Percentiles rank a stretch among this genome's conserved stretches.
Evolutionary conservation across 2,113 vertebrate genomes (phyloP).

Genomic region (Atrichornis clamosus): DNA sequence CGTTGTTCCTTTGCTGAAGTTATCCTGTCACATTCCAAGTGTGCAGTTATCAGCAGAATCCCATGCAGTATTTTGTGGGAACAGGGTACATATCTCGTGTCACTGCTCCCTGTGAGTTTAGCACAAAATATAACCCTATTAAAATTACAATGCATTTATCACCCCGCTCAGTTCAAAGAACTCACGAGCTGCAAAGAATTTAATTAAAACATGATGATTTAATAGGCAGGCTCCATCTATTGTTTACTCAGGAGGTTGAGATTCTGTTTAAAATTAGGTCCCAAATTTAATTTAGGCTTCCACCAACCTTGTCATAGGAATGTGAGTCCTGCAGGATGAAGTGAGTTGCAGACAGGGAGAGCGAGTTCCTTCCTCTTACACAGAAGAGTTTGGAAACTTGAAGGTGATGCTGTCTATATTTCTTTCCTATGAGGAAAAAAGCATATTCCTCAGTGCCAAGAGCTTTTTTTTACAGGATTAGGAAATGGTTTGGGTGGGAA

Average conservation of each 20-base stretch:
- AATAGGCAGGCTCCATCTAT: constrained; percentile 69
- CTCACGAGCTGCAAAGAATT: constrained; percentile 60
- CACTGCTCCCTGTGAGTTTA: constrained; percentile 18
- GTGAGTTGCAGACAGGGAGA: not conserved
- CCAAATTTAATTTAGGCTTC: constrained; percentile 70
- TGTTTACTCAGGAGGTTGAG: constrained; percentile 70
- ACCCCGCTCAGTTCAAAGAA: constrained; percentile 55
- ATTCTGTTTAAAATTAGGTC: constrained; percentile 69
- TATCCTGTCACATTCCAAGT: not conserved
- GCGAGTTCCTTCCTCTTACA: not conserved
- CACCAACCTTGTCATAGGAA: constrained; percentile 21
- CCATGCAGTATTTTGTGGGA: not conserved
- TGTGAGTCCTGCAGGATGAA: not conserved
- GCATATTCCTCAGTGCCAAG: fast-evolving
- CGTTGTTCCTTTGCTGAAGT: not conserved
- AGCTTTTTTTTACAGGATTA: not conserved
- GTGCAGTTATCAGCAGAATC: constrained; percentile 25
- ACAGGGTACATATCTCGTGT: constrained; percentile 1
- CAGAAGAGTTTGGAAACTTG: not conserved
- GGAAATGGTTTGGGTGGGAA: not conserved
- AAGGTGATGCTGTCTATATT: not conserved
- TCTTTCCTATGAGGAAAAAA: not conserved
- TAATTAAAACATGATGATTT: constrained; percentile 82
- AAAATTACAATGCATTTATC: constrained; percentile 70
- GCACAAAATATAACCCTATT: constrained; percentile 65